Percentiles rank a stretch among this genome's conserved stretches.
Conservation (phyloP, 2,797 vertebrate genomes). For the Gallirallus australis region DNA sequence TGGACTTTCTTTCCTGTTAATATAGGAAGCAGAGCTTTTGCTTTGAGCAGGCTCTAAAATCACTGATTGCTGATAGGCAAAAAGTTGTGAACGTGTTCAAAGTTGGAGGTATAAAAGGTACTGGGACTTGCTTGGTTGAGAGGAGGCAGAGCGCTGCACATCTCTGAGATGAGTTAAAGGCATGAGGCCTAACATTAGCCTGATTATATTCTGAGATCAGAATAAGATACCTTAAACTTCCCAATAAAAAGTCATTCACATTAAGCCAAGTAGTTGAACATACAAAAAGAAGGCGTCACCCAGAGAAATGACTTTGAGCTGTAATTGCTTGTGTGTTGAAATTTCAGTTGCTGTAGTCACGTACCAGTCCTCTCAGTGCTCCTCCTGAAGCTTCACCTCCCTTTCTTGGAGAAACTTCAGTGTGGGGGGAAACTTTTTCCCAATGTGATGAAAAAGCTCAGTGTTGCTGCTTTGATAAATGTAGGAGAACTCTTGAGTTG, state of each 20-base stretch:
- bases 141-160: neutral
- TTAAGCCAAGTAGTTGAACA: neutral
- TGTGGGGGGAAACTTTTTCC: neutral
- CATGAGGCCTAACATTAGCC: neutral
- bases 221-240: neutral
- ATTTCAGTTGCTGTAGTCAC: neutral
- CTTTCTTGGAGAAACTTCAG: neutral
- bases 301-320: neutral
- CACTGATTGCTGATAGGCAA: neutral
- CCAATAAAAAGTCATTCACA: neutral
- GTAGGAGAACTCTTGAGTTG: neutral
- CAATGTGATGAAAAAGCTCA: neutral
- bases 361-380: neutral
- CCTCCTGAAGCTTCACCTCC: neutral
- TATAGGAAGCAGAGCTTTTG: neutral
- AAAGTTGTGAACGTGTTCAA: neutral
- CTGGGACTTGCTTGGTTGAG: rapidly evolving
- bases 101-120: neutral
- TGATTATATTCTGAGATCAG: neutral
- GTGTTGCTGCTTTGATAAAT: neutral
- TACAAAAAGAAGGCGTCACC: neutral
- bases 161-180: neutral
- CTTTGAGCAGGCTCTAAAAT: neutral
- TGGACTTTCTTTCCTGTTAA: neutral
- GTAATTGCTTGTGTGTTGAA: neutral